Percentiles rank a stretch among this genome's conserved stretches.
Conservation (phyloP, 2,797 vertebrate species). For the Falco rusticolus region DNA sequence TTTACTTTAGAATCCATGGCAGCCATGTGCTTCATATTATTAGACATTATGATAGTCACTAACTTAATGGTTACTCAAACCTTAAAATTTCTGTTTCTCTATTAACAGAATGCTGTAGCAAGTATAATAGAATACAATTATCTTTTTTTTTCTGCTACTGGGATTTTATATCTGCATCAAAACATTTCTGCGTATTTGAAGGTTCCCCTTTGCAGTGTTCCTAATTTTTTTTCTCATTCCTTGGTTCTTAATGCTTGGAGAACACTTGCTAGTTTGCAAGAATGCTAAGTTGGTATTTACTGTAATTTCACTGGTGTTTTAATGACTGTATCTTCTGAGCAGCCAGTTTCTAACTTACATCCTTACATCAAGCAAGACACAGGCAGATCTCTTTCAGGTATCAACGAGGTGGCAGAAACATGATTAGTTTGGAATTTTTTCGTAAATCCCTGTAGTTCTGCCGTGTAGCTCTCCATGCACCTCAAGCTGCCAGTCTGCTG, state of each 20-base stretch:
- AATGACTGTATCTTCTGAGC: background rate
- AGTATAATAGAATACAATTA: slow-evolving; percentile 10
- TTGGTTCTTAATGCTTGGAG: background rate
- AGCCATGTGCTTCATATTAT: slow-evolving; percentile 33
- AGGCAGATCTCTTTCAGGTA: background rate
- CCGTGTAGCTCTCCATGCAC: background rate
- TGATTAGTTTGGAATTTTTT: background rate
- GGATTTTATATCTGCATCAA: slow-evolving; percentile 2
- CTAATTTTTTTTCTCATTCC: background rate
- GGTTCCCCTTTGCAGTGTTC: background rate
- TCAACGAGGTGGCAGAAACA: background rate
- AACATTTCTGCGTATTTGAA: background rate
- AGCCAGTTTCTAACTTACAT: background rate
- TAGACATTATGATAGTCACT: slow-evolving; percentile 49
- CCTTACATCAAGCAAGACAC: background rate
- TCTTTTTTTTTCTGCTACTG: background rate
- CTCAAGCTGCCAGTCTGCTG: background rate
- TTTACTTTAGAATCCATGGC: slow-evolving; percentile 70
- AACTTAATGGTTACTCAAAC: slow-evolving; percentile 43
- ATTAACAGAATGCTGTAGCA: slow-evolving; percentile 16
- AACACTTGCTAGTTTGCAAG: background rate
- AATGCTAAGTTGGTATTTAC: background rate
- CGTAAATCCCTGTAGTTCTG: background rate
- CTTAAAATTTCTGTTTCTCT: slow-evolving; percentile 53
- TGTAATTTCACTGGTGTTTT: slow-evolving; percentile 49